Evolutionary conservation across 2,113 vertebrate species (phyloP).

Genomic region (Pterocles burchelli): DNA sequence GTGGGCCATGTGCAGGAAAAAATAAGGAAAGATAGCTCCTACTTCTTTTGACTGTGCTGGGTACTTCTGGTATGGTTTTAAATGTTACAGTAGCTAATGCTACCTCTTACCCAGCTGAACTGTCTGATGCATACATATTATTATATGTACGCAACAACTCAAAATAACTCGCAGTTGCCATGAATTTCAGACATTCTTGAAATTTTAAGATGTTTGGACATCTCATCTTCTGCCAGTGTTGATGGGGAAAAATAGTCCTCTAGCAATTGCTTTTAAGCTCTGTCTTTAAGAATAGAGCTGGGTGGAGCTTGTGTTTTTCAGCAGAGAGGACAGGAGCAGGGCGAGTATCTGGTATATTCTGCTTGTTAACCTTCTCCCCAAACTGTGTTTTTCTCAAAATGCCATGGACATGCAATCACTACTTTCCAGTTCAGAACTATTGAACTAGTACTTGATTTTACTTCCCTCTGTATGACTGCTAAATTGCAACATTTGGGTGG

Average conservation of each 20-base stretch:
- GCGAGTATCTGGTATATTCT: neutral
- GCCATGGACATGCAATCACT: neutral
- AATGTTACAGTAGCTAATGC: neutral
- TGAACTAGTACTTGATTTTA: neutral
- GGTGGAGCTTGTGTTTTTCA: neutral
- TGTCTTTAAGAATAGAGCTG: neutral
- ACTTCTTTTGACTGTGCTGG: neutral
- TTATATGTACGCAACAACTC: neutral
- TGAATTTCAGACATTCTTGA: neutral
- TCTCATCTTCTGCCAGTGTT: neutral
- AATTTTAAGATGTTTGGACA: neutral
- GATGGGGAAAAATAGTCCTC: neutral
- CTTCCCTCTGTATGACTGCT: neutral
- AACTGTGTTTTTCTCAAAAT: neutral
- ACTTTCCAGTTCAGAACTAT: neutral
- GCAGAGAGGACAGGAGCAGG: neutral
- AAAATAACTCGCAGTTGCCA: neutral
- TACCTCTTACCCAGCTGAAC: neutral
- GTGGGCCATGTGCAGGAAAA: neutral
- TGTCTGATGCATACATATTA: neutral
- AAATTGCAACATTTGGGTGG: neutral
- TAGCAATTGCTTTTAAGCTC: neutral
- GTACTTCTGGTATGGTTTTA: neutral
- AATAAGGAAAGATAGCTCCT: neutral
- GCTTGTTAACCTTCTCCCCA: neutral